Conservation (phyloP, 2,113 vertebrate species). For the Aspidoscelis tigris region DNA sequence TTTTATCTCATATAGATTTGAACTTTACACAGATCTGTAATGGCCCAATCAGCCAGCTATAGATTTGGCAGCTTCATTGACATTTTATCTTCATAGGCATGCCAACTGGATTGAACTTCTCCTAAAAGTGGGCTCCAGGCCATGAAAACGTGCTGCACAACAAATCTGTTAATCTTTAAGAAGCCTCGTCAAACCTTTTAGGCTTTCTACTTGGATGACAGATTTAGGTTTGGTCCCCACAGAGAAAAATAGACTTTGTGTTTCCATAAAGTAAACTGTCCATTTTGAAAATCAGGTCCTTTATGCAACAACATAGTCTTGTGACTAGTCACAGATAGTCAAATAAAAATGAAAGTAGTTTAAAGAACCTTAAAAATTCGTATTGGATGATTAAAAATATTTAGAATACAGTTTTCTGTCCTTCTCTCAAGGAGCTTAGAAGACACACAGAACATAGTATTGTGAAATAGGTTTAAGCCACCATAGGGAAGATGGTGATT, state of each 20-base stretch:
- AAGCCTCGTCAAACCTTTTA: background rate
- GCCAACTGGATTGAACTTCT: background rate
- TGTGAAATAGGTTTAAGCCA: background rate
- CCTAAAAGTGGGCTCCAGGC: background rate
- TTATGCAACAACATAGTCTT: background rate
- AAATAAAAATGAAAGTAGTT: background rate
- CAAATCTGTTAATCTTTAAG: background rate
- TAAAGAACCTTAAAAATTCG: background rate
- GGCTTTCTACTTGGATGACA: background rate
- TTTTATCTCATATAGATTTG: constrained; percentile 10
- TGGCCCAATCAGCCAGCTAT: too few species aligned
- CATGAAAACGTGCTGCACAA: background rate
- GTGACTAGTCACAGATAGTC: background rate
- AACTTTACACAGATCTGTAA: background rate
- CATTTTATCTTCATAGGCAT: too few species aligned
- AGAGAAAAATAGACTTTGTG: background rate
- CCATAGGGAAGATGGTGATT: too few species aligned
- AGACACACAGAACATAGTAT: too few species aligned
- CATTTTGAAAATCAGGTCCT: background rate
- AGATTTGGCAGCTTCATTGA: background rate
- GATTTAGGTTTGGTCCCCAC: too few species aligned
- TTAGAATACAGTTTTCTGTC: background rate
- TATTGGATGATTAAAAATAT: background rate
- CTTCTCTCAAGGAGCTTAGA: background rate
- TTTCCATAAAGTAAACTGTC: background rate